phyloP scores from a whole-genome alignment of 2,797 vertebrate species.

The Bothrops alternatus region DNA sequence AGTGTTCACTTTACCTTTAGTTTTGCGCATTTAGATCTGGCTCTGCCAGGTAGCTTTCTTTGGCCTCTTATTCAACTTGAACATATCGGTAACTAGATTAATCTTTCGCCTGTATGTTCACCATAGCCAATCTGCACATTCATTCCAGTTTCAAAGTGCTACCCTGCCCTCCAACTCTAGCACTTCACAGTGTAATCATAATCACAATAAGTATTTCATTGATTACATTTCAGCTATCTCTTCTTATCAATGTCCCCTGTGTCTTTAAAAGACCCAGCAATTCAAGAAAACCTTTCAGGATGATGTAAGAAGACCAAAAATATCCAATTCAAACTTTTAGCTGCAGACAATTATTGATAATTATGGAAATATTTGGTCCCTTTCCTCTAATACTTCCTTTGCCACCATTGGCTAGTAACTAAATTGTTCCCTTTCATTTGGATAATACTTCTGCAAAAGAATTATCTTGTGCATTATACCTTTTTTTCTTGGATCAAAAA shows the following conservation, averaged over 20 bases:
- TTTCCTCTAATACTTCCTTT: neutral
- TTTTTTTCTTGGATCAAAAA: neutral
- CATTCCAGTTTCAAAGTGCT: slow-evolving; percentile 9
- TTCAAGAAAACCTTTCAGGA: neutral
- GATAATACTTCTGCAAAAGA: neutral
- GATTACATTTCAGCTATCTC: neutral
- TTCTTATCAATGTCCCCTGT: neutral
- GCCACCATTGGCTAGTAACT: neutral
- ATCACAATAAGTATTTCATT: neutral
- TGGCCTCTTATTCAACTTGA: slow-evolving; percentile 15
- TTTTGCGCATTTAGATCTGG: slow-evolving; percentile 2
- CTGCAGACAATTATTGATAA: neutral
- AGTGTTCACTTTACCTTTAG: neutral
- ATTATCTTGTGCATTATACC: neutral
- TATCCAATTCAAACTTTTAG: neutral
- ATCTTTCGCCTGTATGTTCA: slow-evolving; percentile 3
- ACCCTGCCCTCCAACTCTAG: neutral
- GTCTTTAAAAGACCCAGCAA: neutral
- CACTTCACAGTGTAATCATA: neutral
- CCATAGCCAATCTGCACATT: neutral
- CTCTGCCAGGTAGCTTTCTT: neutral
- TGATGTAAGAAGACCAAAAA: neutral
- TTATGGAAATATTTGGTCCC: neutral
- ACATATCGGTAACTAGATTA: slow-evolving; percentile 29
- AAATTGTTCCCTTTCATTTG: neutral